These are phyloP conservation scores for Cylloceria caligata DNA, from an alignment of 2,888 invertebrate genomes.

Conservation along the genomic window DNA sequence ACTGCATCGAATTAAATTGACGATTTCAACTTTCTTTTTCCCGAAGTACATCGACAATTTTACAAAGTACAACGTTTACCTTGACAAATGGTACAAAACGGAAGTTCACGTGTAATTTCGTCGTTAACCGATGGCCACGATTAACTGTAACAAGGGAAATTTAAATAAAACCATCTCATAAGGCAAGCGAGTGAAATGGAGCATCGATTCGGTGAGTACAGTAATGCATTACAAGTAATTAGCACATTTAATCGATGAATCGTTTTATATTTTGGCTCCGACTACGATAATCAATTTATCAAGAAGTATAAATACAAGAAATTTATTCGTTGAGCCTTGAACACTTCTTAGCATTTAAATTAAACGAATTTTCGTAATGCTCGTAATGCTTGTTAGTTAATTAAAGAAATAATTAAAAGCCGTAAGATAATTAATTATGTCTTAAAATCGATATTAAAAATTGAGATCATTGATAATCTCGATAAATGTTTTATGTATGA, in stretches of 20 bases:
- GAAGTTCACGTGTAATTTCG: background rate
- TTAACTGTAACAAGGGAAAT: background rate
- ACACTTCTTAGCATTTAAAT: background rate
- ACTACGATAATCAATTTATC: background rate
- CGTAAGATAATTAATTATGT: background rate
- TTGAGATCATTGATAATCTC: conserved; percentile 43
- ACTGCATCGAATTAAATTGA: background rate
- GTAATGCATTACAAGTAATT: background rate
- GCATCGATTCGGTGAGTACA: background rate
- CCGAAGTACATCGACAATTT: background rate
- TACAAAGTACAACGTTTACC: background rate
- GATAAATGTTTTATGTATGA: background rate
- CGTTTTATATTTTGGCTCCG: background rate
- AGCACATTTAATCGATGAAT: background rate
- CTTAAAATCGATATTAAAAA: conserved; percentile 6
- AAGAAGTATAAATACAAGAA: background rate
- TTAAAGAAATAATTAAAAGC: background rate
- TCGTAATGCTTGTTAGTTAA: background rate
- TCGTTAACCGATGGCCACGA: background rate
- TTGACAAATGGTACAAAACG: background rate
- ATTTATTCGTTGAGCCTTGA: background rate
- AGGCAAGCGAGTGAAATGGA: background rate
- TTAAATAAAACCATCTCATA: background rate
- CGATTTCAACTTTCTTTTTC: background rate
- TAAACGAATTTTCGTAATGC: background rate